phyloP scores from a whole-genome alignment of 2,113 vertebrate genomes.

The Cromileptes altivelis region DNA sequence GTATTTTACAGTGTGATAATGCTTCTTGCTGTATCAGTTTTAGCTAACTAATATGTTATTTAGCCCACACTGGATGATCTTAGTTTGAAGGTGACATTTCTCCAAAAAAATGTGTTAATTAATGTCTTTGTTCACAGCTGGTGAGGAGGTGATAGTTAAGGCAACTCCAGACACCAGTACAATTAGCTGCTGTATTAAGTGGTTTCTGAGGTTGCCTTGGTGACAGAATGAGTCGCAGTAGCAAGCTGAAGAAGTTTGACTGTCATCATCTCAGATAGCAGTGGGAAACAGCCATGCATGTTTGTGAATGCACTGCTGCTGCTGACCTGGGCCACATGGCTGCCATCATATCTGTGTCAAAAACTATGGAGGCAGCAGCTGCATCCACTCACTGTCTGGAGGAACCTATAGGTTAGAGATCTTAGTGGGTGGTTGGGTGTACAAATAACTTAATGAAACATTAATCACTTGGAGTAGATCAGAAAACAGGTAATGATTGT shows the following conservation, averaged over 20 bases:
- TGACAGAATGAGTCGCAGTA: not conserved
- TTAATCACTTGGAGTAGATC: not conserved
- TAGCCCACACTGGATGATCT: not conserved
- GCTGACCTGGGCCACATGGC: not conserved
- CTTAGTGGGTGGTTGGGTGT: not conserved
- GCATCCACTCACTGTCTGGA: not conserved
- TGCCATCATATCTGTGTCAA: not conserved
- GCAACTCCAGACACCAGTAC: not conserved
- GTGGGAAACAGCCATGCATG: not conserved
- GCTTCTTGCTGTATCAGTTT: not conserved
- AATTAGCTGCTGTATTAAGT: not conserved
- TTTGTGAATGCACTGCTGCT: not conserved
- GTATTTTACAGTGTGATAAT: too few relatives aligned
- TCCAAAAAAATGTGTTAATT: not conserved
- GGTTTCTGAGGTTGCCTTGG: not conserved
- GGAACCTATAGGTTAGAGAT: not conserved
- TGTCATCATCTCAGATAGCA: not conserved
- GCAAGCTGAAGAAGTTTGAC: not conserved
- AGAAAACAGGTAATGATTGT: not conserved
- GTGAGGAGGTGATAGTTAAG: not conserved
- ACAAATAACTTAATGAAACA: not conserved
- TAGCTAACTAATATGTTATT: not conserved
- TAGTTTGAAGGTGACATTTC: not conserved
- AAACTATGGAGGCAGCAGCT: not conserved
- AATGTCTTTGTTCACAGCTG: not conserved